Conservation (phyloP, 2,888 invertebrate genomes). For the Melinopterus prodromus region DNA sequence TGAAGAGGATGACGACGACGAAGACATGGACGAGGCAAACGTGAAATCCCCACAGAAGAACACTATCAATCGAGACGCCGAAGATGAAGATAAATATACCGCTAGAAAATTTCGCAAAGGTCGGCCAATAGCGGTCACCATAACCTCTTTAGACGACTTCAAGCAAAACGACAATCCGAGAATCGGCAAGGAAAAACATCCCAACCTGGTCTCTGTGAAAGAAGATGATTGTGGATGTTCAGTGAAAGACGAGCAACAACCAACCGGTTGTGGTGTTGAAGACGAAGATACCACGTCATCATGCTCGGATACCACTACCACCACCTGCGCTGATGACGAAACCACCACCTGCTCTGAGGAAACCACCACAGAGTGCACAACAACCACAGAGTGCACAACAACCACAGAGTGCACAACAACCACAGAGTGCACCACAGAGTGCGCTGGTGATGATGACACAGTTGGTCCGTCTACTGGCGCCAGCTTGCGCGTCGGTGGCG, state of each 20-base stretch:
- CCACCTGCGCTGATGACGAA: not conserved
- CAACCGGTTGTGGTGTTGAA: not conserved
- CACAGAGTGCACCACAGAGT: too few species aligned
- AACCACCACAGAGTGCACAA: too few species aligned
- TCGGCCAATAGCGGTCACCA: not conserved
- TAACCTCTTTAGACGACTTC: not conserved
- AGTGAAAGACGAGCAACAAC: not conserved
- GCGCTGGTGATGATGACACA: too few species aligned
- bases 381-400: too few species aligned
- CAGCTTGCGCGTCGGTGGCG: not conserved
- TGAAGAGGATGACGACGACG: conserved; percentile 27
- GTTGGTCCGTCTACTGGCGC: too few species aligned
- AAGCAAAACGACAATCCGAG: not conserved
- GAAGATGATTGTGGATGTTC: not conserved
- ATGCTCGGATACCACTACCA: not conserved
- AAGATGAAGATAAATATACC: not conserved
- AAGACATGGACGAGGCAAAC: not conserved
- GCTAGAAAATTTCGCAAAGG: not conserved
- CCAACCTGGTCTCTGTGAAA: not conserved
- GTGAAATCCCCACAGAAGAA: not conserved
- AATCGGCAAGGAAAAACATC: not conserved
- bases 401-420: too few species aligned
- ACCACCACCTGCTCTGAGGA: not conserved
- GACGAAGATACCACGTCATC: not conserved
- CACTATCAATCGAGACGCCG: not conserved